These are phyloP conservation scores for Entomobrya proxima DNA, from an alignment of 2,888 invertebrate genomes.

Conservation along the genomic window DNA sequence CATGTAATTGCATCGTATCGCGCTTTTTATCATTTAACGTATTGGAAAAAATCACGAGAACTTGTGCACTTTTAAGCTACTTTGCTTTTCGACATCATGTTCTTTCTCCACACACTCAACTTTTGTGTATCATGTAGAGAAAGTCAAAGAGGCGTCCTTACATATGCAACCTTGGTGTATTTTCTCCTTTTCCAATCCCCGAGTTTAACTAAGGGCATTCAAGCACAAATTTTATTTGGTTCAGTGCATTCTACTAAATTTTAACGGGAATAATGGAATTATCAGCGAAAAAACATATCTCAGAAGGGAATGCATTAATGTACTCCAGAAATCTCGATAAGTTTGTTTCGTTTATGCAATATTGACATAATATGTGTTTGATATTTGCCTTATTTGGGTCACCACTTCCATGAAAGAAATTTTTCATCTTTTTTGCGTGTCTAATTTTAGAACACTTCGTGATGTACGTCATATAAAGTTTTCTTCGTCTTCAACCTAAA, in stretches of 20 bases:
- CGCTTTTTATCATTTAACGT: slow-evolving; percentile 8
- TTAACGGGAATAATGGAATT: background rate
- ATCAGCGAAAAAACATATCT: background rate
- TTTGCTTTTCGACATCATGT: no score
- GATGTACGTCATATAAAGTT: no score
- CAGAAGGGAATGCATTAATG: no score
- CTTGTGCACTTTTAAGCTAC: background rate
- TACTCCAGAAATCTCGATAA: background rate
- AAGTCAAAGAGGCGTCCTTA: no score
- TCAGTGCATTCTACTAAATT: background rate
- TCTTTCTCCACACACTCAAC: no score
- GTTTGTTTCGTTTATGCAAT: background rate
- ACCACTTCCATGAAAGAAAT: no score
- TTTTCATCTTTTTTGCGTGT: no score
- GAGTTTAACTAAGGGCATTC: background rate
- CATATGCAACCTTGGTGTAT: no score
- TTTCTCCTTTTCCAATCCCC: background rate
- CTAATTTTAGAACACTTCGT: no score
- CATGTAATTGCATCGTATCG: slow-evolving; percentile 27
- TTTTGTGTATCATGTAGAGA: no score
- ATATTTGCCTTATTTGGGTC: no score
- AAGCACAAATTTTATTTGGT: background rate
- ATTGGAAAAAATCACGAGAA: background rate
- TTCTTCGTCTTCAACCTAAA: no score
- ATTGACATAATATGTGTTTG: background rate